Percentiles rank a stretch among this genome's conserved stretches.
These are phyloP conservation scores for Solea solea DNA, from an alignment of 2,113 vertebrate species.

Conservation along the genomic window DNA sequence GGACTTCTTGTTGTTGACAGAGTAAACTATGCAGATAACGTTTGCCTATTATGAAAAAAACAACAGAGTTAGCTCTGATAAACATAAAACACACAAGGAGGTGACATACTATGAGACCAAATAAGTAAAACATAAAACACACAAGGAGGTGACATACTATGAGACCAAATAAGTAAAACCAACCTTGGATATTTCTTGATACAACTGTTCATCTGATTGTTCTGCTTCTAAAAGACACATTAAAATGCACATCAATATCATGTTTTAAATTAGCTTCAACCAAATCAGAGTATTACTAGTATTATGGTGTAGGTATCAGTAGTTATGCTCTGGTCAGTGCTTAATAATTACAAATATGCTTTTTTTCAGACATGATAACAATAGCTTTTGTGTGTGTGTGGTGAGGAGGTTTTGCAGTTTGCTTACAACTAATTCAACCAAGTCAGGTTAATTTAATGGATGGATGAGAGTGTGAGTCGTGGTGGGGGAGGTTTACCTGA, in stretches of 20 bases:
- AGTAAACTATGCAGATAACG: conserved; percentile 98
- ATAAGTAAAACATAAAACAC: conserved; percentile 30
- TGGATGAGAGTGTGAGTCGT: background rate
- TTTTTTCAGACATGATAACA: too few relatives aligned
- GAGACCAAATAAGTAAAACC: conserved; percentile 32
- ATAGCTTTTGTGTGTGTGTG: too few relatives aligned
- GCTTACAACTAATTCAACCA: background rate
- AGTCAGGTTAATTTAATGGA: background rate
- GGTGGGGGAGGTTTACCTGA: conserved; percentile 83
- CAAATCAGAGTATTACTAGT: background rate
- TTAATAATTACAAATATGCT: too few relatives aligned
- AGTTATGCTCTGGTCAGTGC: too few relatives aligned
- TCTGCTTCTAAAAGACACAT: conserved; percentile 87
- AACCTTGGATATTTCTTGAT: conserved; percentile 97
- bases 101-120: background rate
- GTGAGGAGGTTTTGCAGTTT: too few relatives aligned
- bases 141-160: background rate
- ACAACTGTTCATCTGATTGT: conserved; percentile 95
- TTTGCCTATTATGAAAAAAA: conserved; percentile 89
- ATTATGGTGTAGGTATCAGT: too few relatives aligned
- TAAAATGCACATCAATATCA: conserved; percentile 36
- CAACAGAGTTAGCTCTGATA: conserved; percentile 12
- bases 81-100: background rate
- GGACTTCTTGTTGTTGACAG: conserved; percentile 98
- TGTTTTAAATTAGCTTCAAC: background rate